These are phyloP conservation scores for Heliconius cydno DNA, from an alignment of 2,888 invertebrate genomes.

Conservation along the genomic window DNA sequence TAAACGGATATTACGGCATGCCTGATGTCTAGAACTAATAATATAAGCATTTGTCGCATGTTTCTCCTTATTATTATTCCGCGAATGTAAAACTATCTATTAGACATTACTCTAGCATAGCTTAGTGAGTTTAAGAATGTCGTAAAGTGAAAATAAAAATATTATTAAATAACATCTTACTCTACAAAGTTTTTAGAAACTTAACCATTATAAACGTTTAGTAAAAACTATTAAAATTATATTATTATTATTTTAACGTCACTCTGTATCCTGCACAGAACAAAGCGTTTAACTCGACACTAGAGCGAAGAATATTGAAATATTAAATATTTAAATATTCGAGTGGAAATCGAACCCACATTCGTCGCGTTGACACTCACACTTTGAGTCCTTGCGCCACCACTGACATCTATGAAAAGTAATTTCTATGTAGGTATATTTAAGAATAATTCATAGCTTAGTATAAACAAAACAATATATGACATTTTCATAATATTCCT, in stretches of 20 bases:
- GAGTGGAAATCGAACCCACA: too few species aligned
- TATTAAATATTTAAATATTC: too few species aligned
- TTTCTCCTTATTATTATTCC: slow-evolving; percentile 10
- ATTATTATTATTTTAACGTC: too few species aligned
- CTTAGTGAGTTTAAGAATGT: not conserved
- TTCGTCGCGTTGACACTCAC: too few species aligned
- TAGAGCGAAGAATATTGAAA: too few species aligned
- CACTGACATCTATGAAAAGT: too few species aligned
- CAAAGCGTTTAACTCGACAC: too few species aligned
- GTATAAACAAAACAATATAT: not conserved
- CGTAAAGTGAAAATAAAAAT: not conserved
- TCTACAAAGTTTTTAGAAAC: not conserved
- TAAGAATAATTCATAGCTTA: slow-evolving; percentile 16
- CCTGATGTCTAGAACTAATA: not conserved
- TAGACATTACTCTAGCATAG: not conserved
- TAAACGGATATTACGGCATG: not conserved
- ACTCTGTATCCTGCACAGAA: too few species aligned
- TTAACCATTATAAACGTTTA: too few species aligned
- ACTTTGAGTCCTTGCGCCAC: too few species aligned
- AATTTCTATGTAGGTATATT: not conserved
- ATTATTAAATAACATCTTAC: not conserved
- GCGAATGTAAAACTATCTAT: not conserved
- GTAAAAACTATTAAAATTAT: too few species aligned
- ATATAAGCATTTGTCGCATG: not conserved
- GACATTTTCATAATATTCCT: slow-evolving; percentile 3